Percentiles rank a stretch among this genome's conserved stretches.
Conservation (phyloP, 2,113 vertebrate species). For the Aleadryas rufinucha region DNA sequence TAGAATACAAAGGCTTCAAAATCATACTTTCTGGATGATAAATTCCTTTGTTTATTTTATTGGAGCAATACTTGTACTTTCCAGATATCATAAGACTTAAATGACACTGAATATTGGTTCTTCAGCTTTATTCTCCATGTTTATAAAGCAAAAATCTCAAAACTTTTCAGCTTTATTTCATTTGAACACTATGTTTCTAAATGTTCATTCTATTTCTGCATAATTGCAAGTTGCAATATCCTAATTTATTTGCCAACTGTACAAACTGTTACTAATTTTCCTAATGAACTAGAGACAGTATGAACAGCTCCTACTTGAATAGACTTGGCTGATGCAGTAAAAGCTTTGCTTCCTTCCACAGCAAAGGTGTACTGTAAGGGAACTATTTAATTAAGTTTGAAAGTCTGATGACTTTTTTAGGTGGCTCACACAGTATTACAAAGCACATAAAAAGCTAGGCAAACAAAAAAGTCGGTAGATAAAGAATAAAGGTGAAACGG, state of each 20-base stretch:
- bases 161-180: not conserved
- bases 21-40: not conserved
- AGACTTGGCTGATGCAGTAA: not conserved
- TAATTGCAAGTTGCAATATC: not conserved
- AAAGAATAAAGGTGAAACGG: not conserved
- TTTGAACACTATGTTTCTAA: not conserved
- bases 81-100: not conserved
- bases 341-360: not conserved
- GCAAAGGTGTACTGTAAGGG: not conserved
- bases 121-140: not conserved
- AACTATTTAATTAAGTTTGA: not conserved
- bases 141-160: not conserved
- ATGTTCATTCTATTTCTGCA: not conserved
- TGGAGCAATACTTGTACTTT: not conserved
- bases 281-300: not conserved
- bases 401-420: not conserved
- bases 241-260: not conserved
- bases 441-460: not conserved
- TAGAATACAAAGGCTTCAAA: not conserved
- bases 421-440: not conserved
- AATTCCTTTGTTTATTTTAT: conserved; percentile 1
- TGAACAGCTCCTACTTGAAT: not conserved
- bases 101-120: not conserved
- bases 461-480: not conserved
- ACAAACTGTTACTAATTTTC: not conserved